phyloP scores from a whole-genome alignment of 1,140 invertebrate species.

The Calephelis nemesis region DNA sequence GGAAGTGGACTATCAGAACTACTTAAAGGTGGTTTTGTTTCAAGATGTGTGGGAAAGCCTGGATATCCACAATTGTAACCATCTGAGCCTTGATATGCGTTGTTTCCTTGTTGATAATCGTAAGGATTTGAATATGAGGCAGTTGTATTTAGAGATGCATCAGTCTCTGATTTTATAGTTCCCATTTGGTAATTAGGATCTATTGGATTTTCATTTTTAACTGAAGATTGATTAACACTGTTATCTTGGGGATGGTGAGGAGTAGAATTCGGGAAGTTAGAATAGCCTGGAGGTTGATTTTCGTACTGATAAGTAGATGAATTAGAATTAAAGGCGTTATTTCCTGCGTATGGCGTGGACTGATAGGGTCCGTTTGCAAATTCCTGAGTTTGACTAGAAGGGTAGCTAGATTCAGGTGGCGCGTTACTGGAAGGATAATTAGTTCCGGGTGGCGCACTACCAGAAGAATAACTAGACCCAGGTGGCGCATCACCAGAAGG shows the following conservation, averaged over 20 bases:
- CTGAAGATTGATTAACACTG: slow-evolving; percentile 34
- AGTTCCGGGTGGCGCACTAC: slow-evolving; percentile 41
- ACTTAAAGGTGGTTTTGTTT: slow-evolving; percentile 62
- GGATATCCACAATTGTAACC: slow-evolving; percentile 47
- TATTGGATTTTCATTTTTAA: slow-evolving; percentile 43
- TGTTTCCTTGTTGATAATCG: slow-evolving; percentile 50
- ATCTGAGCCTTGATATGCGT: slow-evolving; percentile 44
- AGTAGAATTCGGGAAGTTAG: slow-evolving; percentile 53
- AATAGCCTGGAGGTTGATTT: slow-evolving; percentile 57
- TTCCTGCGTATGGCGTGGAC: slow-evolving; percentile 42
- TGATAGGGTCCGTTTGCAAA: slow-evolving; percentile 39
- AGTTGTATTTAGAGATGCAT: slow-evolving; percentile 32
- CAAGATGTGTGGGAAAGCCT: slow-evolving; percentile 48
- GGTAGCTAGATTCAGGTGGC: slow-evolving; percentile 15
- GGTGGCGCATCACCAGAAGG: slow-evolving; percentile 32
- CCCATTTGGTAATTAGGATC: slow-evolving; percentile 39
- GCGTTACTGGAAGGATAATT: slow-evolving; percentile 41
- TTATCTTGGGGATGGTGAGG: slow-evolving; percentile 32
- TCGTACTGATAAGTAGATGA: slow-evolving; percentile 54
- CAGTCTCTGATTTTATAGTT: slow-evolving; percentile 48
- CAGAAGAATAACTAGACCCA: not conserved
- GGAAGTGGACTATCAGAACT: slow-evolving; percentile 63
- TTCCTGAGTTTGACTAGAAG: slow-evolving; percentile 34
- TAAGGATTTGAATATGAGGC: slow-evolving; percentile 43
- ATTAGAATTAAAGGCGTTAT: slow-evolving; percentile 44